These are phyloP conservation scores for Lasioglossum vierecki DNA, from an alignment of 2,888 invertebrate genomes.

Conservation along the genomic window DNA sequence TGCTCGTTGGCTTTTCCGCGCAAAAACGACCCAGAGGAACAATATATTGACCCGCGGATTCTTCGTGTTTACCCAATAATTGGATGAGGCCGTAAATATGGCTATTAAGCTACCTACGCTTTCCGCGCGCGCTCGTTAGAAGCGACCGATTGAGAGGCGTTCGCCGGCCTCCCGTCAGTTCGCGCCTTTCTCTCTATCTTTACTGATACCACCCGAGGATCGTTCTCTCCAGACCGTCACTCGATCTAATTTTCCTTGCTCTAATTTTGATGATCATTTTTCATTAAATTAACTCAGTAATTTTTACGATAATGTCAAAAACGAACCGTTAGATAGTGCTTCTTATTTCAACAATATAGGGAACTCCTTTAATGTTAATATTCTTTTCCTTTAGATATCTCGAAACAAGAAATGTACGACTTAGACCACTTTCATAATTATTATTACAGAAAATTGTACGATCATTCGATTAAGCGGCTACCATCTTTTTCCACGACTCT, in stretches of 20 bases:
- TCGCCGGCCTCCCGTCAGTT: constrained; percentile 31
- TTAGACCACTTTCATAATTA: no score
- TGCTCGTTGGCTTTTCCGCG: constrained; percentile 9
- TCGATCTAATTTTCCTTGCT: not conserved
- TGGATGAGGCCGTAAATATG: constrained; percentile 81
- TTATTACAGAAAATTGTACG: no score
- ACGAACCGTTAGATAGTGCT: no score
- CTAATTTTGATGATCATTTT: no score
- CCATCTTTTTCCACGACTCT: no score
- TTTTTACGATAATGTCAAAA: no score
- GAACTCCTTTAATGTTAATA: no score
- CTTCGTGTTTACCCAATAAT: constrained; percentile 79
- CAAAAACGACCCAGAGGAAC: constrained; percentile 8
- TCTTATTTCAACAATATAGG: no score
- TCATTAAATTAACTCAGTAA: no score
- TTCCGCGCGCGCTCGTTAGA: constrained; percentile 72
- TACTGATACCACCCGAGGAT: constrained; percentile 11
- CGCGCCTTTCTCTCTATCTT: constrained; percentile 21
- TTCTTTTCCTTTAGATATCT: no score
- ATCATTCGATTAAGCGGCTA: no score
- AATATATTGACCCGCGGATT: constrained; percentile 66
- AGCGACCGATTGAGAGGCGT: constrained; percentile 65
- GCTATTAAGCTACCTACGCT: constrained; percentile 77
- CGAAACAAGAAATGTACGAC: no score
- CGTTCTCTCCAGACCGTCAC: not conserved